Base-by-base conservation (phyloP, 2,113 vertebrate species). In the Sphyrna mokarran region DNA sequence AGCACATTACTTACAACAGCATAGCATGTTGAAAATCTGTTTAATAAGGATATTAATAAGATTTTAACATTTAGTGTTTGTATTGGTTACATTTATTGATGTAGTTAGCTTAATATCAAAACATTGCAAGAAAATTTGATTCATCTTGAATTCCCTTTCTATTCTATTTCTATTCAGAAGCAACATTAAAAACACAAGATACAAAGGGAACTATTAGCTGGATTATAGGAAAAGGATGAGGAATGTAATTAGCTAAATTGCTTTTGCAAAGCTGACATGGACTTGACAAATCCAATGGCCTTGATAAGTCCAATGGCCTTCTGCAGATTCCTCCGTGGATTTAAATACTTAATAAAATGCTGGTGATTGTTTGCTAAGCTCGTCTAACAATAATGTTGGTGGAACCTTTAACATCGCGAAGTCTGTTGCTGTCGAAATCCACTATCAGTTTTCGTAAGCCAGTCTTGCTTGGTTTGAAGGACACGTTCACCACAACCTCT, bases 341-440 rank as follows among this genome's bases (percentile, higher is more conserved):
- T 93, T 22, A 93, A 66, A 93, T 93, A 93, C 89, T 63, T 22
- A 20, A 37, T 20, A 93, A 37, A 93, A 66, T 66, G 16, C 61
- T 20, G 20, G 29, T 33, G 63, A 23, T 9, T 9, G 10, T 80
- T 40, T 40, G 20, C 29, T 89, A 95, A 95, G 94, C 68, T 26
- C 22, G 8, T 23, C 96, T 85, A 70, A 98, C 97, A 23, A 98
- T 96, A 58, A 98, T 33, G 8, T 96, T 97, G 76, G 97, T 96
- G 29, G 96, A 96, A 91, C 98, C 98, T 96, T 98, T 98, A 40
- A 98, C 97, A 2, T 98, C 97, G 96, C 90, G 97, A 95, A 98
- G 97, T 76, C 96, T 95, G 96, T 98, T 97, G 0, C 97, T 97
- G 96, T 98, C 97, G 95, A 98, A 98, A 97, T 98, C 98, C 95